phyloP scores from a whole-genome alignment of 2,888 invertebrate species.

The Encarsia formosa region DNA sequence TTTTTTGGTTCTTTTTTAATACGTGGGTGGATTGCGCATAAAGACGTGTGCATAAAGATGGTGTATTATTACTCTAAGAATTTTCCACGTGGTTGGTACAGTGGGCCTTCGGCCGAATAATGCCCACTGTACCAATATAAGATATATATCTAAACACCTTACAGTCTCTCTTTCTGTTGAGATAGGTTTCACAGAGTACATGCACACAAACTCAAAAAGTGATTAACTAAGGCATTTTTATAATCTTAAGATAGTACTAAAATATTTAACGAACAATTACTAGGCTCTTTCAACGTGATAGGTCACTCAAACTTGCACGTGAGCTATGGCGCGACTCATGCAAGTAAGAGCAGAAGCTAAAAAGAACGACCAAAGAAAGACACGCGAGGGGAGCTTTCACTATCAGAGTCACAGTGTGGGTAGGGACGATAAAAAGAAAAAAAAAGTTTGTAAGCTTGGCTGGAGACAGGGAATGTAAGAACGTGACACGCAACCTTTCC shows the following conservation, averaged over 20 bases:
- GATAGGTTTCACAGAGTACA: too few species aligned
- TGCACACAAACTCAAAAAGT: conserved; percentile 36
- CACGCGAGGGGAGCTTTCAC: conserved; percentile 14
- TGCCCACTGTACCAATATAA: too few species aligned
- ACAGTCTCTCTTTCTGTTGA: too few species aligned
- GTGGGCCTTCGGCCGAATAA: too few species aligned
- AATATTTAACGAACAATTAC: conserved; percentile 52
- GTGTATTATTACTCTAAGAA: too few species aligned
- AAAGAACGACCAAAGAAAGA: conserved; percentile 23
- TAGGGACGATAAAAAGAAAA: conserved; percentile 1
- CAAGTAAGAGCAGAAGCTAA: conserved; percentile 12
- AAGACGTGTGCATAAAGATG: too few species aligned
- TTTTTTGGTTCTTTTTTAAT: too few species aligned
- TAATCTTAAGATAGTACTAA: conserved; percentile 49
- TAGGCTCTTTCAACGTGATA: conserved; percentile 48
- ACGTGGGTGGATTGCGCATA: too few species aligned
- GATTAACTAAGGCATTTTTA: conserved; percentile 43
- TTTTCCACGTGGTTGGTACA: too few species aligned
- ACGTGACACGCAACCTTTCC: conserved; percentile 30
- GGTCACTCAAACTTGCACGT: conserved; percentile 37
- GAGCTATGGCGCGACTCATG: conserved; percentile 21
- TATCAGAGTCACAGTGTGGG: conserved; percentile 1
- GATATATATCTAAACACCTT: too few species aligned
- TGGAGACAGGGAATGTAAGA: conserved; percentile 19
- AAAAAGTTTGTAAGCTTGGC: conserved; percentile 11